A percentile compares a stretch with the other conserved stretches of the same genome.
Conservation (phyloP, 2,888 invertebrate genomes). For the Sarcophaga caerulescens region DNA sequence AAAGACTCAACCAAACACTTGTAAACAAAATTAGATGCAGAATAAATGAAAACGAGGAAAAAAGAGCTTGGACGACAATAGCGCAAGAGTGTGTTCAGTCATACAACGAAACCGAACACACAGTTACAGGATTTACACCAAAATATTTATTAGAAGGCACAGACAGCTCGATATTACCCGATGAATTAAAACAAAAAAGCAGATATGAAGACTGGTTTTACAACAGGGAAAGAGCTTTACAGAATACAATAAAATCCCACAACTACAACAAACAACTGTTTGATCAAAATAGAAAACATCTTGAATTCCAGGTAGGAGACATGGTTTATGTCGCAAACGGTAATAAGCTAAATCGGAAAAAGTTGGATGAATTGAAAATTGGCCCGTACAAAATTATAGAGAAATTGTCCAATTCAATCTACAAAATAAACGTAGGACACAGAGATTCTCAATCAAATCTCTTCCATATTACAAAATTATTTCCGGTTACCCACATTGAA, state of each 20-base stretch:
- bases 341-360: constrained; percentile 61
- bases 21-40: constrained; percentile 64
- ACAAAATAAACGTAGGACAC: constrained; percentile 38
- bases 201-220: too few species aligned
- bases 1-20: constrained; percentile 60
- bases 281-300: constrained; percentile 54
- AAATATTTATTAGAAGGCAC: constrained; percentile 53
- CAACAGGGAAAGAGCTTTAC: too few species aligned
- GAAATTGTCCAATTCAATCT: constrained; percentile 51
- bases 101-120: constrained; percentile 54
- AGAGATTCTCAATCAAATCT: too few species aligned
- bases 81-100: constrained; percentile 55
- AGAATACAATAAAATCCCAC: too few species aligned
- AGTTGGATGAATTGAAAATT: constrained; percentile 59
- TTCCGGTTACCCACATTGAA: constrained; percentile 2
- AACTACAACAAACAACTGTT: constrained; percentile 57
- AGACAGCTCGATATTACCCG: constrained; percentile 49
- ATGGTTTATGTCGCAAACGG: constrained; percentile 60
- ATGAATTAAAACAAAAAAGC: constrained; percentile 61
- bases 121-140: constrained; percentile 53
- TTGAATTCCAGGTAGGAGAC: constrained; percentile 48
- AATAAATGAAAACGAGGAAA: constrained; percentile 57
- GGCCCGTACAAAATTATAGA: constrained; percentile 34
- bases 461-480: constrained; percentile 36
- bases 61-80: constrained; percentile 56